Conservation (phyloP, 2,888 invertebrate genomes). For the Melieria crassipennis region DNA sequence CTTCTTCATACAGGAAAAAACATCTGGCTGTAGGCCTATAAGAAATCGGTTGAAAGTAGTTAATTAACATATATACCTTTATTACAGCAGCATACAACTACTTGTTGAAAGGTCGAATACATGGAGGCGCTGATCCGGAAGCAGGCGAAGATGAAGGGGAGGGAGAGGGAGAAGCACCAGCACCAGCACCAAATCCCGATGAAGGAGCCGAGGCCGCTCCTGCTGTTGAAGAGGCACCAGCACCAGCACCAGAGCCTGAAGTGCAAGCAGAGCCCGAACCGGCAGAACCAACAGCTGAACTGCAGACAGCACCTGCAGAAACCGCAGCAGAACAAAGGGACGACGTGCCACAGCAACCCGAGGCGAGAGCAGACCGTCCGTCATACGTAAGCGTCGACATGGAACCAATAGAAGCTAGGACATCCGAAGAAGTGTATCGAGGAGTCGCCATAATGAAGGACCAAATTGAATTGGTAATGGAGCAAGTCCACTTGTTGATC, state of each 20-base stretch:
- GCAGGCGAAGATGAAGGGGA: slow-evolving; percentile 20
- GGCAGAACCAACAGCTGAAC: background rate
- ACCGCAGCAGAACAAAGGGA: background rate
- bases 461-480: slow-evolving; percentile 53
- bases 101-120: too few species aligned
- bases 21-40: background rate
- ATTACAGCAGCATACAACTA: too few species aligned
- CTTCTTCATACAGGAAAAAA: background rate
- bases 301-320: slow-evolving; percentile 9
- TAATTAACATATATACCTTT: too few species aligned
- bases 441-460: slow-evolving; percentile 44
- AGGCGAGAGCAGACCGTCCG: background rate
- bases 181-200: slow-evolving; percentile 11
- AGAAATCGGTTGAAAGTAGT: slow-evolving; percentile 40
- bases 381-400: background rate
- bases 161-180: slow-evolving; percentile 20
- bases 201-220: slow-evolving; percentile 20
- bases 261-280: background rate
- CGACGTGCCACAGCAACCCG: background rate
- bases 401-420: slow-evolving; percentile 7
- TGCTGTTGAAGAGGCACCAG: slow-evolving; percentile 4
- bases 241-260: background rate
- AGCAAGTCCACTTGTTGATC: slow-evolving; percentile 52
- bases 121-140: slow-evolving; percentile 20
- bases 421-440: slow-evolving; percentile 17